Evolutionary conservation across 2,113 vertebrate species (phyloP).

Genomic region (Leucosticte australis): DNA sequence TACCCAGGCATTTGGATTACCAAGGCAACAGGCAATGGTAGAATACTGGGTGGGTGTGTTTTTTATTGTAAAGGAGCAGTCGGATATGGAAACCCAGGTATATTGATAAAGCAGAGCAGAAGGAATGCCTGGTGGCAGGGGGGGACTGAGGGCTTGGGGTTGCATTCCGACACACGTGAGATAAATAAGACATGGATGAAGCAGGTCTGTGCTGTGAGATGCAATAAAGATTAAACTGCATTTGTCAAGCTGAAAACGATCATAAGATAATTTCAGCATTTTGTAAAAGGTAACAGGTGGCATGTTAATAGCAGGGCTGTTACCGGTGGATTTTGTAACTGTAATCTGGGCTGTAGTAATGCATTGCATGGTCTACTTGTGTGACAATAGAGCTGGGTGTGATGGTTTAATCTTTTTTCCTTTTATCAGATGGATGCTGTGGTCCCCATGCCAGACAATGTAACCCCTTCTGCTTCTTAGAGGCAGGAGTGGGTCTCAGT

Average conservation of each 20-base stretch:
- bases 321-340: constrained; percentile 36
- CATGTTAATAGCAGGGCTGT: constrained; percentile 56
- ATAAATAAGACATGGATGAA: constrained; percentile 41
- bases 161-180: constrained; percentile 47
- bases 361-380: constrained; percentile 36
- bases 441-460: not conserved
- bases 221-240: constrained; percentile 55
- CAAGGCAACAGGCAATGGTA: constrained; percentile 72
- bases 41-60: constrained; percentile 70
- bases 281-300: constrained; percentile 66
- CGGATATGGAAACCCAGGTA: constrained; percentile 54
- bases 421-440: constrained; percentile 22
- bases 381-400: constrained; percentile 47
- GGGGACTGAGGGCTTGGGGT: constrained; percentile 36
- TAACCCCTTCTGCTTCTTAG: not conserved
- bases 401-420: constrained; percentile 47
- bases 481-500: not conserved
- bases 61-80: constrained; percentile 67
- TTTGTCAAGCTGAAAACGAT: constrained; percentile 36
- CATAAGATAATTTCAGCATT: constrained; percentile 40
- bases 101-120: constrained; percentile 51
- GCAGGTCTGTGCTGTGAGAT: constrained; percentile 17
- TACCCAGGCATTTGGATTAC: constrained; percentile 67
- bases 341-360: not conserved
- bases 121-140: constrained; percentile 46